Conservation (phyloP, 2,113 vertebrate genomes). For the Antidorcas marsupialis region DNA sequence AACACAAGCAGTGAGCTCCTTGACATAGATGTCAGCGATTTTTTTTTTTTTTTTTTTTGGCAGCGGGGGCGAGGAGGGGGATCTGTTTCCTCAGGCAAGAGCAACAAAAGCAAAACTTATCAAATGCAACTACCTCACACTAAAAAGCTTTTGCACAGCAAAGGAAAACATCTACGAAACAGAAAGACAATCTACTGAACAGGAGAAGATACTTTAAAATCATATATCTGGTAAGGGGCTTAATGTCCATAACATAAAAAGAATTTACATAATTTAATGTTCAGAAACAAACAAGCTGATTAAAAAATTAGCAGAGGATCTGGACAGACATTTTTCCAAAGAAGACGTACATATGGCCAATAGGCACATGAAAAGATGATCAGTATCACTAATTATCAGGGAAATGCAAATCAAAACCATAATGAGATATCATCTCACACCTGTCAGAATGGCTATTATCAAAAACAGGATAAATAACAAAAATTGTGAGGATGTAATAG, state of each 20-base stretch:
- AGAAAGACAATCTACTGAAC: not conserved
- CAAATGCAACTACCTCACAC: not conserved
- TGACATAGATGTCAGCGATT: not conserved
- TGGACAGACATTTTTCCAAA: not conserved
- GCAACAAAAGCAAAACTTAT: not conserved
- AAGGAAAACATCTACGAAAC: not conserved
- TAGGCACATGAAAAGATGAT: not conserved
- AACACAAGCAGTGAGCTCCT: not conserved
- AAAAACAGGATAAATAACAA: not conserved
- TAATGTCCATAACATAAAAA: not conserved
- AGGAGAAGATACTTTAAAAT: not conserved
- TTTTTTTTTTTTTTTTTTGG: not conserved
- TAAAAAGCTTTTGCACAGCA: not conserved
- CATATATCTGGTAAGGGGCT: not conserved
- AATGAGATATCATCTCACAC: not conserved
- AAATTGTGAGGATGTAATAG: not conserved
- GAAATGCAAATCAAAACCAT: not conserved
- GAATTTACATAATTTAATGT: not conserved
- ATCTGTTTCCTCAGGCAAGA: not conserved
- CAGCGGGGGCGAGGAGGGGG: rapidly evolving
- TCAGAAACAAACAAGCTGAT: not conserved
- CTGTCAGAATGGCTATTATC: not conserved
- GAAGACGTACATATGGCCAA: not conserved
- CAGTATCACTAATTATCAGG: not conserved
- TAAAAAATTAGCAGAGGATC: not conserved